phyloP scores from a whole-genome alignment of 2,888 invertebrate genomes.

The Dicyrtomina minuta region DNA sequence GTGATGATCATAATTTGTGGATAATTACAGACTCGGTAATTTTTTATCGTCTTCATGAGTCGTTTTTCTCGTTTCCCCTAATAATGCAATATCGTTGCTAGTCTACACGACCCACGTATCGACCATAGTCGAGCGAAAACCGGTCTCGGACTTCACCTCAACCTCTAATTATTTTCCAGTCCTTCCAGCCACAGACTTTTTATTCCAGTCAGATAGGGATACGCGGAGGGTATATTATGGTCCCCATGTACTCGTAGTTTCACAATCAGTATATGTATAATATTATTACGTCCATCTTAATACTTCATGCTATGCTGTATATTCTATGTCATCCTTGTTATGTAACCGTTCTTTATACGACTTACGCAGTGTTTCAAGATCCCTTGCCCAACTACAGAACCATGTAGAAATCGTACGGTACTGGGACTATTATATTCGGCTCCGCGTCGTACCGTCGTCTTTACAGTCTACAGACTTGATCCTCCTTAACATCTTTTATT shows the following conservation, averaged over 20 bases:
- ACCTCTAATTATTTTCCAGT: slow-evolving; percentile 38
- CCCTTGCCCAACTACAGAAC: too few relatives aligned
- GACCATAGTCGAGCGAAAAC: slow-evolving; percentile 26
- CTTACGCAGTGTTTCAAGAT: not conserved
- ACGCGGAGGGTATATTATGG: not conserved
- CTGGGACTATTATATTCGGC: not conserved
- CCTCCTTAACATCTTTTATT: slow-evolving; percentile 26
- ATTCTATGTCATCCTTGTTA: not conserved
- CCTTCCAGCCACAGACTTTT: slow-evolving; percentile 23
- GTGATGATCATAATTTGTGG: slow-evolving; percentile 53
- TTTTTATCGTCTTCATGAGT: slow-evolving; percentile 52
- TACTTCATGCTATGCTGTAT: not conserved
- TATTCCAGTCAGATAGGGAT: slow-evolving; percentile 28
- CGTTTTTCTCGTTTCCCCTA: slow-evolving; percentile 48
- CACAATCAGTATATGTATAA: not conserved
- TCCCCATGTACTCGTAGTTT: not conserved
- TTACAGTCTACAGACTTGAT: slow-evolving; percentile 16
- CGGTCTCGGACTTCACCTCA: slow-evolving; percentile 27
- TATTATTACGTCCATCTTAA: too few relatives aligned
- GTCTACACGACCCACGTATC: slow-evolving; percentile 9
- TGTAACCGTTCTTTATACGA: not conserved
- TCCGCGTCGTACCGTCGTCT: not conserved
- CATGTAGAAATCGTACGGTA: not conserved
- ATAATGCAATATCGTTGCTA: slow-evolving; percentile 14
- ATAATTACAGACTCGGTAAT: slow-evolving; percentile 53